phyloP scores from a whole-genome alignment of 2,113 vertebrate genomes.

The Psephotus haematonotus region DNA sequence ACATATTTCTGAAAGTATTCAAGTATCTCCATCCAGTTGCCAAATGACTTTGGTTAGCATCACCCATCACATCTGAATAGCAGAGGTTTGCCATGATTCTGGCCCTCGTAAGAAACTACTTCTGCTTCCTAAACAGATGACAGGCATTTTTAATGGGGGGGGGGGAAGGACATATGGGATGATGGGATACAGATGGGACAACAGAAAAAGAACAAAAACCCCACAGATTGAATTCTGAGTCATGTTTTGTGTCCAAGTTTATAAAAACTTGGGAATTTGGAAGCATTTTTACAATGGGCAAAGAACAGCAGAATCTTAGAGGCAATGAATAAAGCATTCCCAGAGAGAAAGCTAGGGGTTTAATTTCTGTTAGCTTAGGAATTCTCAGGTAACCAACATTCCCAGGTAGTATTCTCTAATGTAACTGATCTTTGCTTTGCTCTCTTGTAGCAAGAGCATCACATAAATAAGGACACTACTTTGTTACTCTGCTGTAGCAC shows the following conservation, averaged over 20 bases:
- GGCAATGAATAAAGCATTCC: background rate
- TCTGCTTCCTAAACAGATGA: background rate
- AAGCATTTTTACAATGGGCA: background rate
- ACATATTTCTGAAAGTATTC: background rate
- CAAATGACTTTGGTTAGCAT: background rate
- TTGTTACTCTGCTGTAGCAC: background rate
- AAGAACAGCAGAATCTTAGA: background rate
- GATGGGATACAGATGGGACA: background rate
- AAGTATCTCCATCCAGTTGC: background rate
- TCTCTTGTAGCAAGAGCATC: background rate
- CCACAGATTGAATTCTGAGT: background rate
- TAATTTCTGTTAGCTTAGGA: background rate
- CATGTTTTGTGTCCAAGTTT: background rate
- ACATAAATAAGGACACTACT: background rate
- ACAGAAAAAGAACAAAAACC: fast-evolving
- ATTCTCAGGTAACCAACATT: background rate
- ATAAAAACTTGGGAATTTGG: background rate
- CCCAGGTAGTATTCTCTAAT: background rate
- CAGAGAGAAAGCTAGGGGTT: background rate
- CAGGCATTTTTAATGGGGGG: too few relatives aligned
- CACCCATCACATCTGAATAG: fast-evolving
- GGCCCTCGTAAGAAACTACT: background rate
- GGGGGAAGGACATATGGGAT: background rate
- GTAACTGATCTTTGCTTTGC: background rate
- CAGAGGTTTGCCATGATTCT: too few relatives aligned